Base-by-base conservation (phyloP, 2,797 vertebrate genomes). In the Epinephelus awoara region DNA sequence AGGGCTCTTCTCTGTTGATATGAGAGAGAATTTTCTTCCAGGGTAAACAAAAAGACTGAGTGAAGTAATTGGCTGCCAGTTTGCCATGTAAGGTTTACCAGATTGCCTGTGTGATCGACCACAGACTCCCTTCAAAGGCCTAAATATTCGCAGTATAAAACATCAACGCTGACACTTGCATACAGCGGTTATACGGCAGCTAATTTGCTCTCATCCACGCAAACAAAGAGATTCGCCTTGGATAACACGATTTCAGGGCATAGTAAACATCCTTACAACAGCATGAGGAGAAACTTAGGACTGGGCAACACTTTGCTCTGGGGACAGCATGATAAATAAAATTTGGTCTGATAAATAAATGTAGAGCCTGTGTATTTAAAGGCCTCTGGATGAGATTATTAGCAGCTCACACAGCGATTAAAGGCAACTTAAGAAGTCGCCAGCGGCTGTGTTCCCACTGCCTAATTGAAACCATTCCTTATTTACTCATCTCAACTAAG, bases 381-480 rank as follows among this genome's bases (percentile, higher is more conserved):
- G 67, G 88, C 85, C 85, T 77, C 58, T 83, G 83, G 83, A 77
- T 84, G 75, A 87, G 86, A 92, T 94, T 92, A 91, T 88, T 93
- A 89, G 85, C 90, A 86, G 88, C 92, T 93, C 93, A 91, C 90
- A 83, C 88, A 87, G 87, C 82, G 92, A 95, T 94, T 93, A 93
- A 89, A 92, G 91, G 75, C 81, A 87, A 89, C 67, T 88, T 75
- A 88, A 94, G 88, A 85, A 77, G 88, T 79, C 23, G 88, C 94
- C 90, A 44, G 80, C 72, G 90, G 93, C 89, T 87, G 85, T 87
- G 85, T 93, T 93, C 88, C 85, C 86, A 14, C 77, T 12, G 76
- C 84, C 88, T 94, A 94, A 95, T 95, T 91, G 93, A 95, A 95
- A 92, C 85, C 89, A 83, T 91, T 92, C 85, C 90, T 92, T 95